phyloP scores from a whole-genome alignment of 2,113 vertebrate genomes.

The Catharus bicknelli region DNA sequence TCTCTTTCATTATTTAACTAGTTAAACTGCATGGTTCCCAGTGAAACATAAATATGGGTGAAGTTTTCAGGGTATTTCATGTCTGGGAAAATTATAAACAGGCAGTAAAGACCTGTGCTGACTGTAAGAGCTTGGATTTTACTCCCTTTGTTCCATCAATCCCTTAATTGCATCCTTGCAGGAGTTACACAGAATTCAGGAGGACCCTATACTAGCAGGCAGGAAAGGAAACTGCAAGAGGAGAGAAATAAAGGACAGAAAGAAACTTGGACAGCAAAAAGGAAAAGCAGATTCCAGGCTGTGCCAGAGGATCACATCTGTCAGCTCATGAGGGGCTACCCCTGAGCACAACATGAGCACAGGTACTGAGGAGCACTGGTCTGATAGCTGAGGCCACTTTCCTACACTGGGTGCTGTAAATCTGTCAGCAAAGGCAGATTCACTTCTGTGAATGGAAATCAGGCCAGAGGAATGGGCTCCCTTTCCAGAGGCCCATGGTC shows the following conservation, averaged over 20 bases:
- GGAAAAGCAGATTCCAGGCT: not conserved
- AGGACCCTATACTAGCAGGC: not conserved
- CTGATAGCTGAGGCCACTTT: not conserved
- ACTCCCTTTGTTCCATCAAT: not conserved
- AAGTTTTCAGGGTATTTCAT: not conserved
- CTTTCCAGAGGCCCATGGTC: not conserved
- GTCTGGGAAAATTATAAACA: not conserved
- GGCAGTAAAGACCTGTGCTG: not conserved
- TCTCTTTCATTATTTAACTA: not conserved
- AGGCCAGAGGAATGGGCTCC: not conserved
- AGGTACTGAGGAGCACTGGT: not conserved
- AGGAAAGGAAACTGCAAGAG: not conserved
- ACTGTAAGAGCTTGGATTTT: not conserved
- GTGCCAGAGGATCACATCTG: not conserved
- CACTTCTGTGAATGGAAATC: not conserved
- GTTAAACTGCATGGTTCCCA: not conserved
- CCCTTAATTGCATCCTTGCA: not conserved
- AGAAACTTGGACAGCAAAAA: not conserved
- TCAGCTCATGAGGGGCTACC: not conserved
- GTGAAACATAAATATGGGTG: not conserved
- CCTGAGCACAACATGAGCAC: not conserved
- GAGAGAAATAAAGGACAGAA: not conserved
- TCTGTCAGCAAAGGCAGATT: not conserved
- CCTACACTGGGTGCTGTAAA: not conserved
- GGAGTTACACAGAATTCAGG: not conserved